These are phyloP conservation scores for Meda fulgida DNA, from an alignment of 2,797 vertebrate genomes.

Conservation along the genomic window DNA sequence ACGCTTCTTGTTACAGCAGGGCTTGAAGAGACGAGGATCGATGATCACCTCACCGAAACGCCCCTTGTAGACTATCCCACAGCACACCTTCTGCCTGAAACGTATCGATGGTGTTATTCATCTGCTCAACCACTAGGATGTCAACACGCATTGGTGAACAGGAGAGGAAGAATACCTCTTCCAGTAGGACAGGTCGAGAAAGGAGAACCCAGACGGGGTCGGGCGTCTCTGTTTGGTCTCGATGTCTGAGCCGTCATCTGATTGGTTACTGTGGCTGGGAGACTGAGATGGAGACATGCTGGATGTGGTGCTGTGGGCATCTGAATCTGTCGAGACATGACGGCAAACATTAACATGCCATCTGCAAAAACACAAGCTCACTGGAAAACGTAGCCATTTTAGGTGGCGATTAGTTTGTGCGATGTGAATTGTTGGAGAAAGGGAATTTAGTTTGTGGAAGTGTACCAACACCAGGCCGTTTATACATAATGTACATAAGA, in stretches of 20 bases:
- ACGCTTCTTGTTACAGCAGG: slow-evolving; percentile 83
- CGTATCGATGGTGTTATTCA: background rate
- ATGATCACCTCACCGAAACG: slow-evolving; percentile 86
- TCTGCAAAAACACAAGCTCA: background rate
- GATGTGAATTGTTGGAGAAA: no score
- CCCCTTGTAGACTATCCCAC: slow-evolving; percentile 85
- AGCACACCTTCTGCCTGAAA: slow-evolving; percentile 83
- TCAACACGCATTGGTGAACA: background rate
- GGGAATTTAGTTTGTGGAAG: no score
- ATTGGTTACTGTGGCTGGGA: slow-evolving; percentile 84
- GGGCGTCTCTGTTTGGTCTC: slow-evolving; percentile 82
- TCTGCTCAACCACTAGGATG: background rate
- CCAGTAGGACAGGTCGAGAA: slow-evolving; percentile 85
- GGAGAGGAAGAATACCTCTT: slow-evolving; percentile 71
- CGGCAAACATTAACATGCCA: background rate
- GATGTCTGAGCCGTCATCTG: slow-evolving; percentile 83
- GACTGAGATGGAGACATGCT: slow-evolving; percentile 84
- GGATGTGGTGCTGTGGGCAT: slow-evolving; percentile 85
- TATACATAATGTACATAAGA: no score
- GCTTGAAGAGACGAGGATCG: slow-evolving; percentile 85
- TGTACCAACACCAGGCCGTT: no score
- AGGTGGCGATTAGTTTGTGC: no score
- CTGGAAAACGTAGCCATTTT: no score
- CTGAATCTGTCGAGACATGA: slow-evolving; percentile 75
- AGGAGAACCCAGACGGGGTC: slow-evolving; percentile 78